These are phyloP conservation scores for Manis crassicaudata DNA, from an alignment of 2,797 vertebrate genomes.

Conservation along the genomic window DNA sequence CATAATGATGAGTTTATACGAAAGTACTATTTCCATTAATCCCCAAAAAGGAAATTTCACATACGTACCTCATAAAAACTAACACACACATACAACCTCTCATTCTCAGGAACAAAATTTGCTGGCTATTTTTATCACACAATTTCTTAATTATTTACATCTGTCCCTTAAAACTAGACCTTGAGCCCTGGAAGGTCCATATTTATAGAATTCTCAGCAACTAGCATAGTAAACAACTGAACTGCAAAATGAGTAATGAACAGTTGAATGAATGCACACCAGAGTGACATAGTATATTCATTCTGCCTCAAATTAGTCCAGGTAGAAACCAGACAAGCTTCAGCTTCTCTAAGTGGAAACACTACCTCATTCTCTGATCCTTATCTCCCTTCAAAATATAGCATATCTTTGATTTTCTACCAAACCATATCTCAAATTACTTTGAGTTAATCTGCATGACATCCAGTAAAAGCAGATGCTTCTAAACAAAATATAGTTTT, in stretches of 20 bases:
- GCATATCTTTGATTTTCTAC: not conserved
- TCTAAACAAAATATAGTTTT: conserved; percentile 22
- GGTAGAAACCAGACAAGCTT: not conserved
- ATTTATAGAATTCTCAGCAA: not conserved
- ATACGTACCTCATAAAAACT: not conserved
- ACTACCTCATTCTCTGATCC: not conserved
- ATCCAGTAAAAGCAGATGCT: conserved; percentile 10
- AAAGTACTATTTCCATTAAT: not conserved
- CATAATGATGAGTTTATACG: not conserved
- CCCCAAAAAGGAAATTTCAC: not conserved
- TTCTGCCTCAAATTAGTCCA: not conserved
- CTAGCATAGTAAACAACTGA: not conserved
- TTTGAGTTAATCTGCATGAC: conserved; percentile 34
- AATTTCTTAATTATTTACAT: not conserved
- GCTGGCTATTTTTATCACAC: not conserved
- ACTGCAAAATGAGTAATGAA: not conserved
- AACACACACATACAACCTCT: not conserved
- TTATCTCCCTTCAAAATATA: not conserved
- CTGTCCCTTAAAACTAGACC: not conserved
- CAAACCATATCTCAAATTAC: not conserved
- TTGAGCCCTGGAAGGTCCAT: not conserved
- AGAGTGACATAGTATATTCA: not conserved
- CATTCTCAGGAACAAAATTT: not conserved
- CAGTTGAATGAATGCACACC: not conserved
- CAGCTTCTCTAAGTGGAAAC: not conserved